Base-by-base conservation (phyloP, 2,797 vertebrate species). In the Chaetodon trifasciatus region DNA sequence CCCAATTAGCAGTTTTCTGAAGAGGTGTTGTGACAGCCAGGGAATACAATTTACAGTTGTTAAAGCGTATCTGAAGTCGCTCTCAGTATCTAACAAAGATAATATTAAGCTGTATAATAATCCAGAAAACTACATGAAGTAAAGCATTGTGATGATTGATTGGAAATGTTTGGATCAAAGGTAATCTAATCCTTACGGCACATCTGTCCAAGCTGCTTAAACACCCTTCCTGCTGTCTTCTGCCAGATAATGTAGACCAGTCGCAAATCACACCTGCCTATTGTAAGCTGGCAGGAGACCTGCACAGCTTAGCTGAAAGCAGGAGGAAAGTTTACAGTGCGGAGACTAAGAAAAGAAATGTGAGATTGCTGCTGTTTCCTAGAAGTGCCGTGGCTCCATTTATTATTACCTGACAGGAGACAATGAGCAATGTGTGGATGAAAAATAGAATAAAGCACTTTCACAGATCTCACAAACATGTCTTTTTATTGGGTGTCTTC, bases 1-100 rank as follows among this genome's bases (percentile, higher is more conserved):
- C 76, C 93, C 88, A 94, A 94, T 95, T 95, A 94, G 88, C 90
- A 88, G 85, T 72, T 90, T 90, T 88, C 84, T 88, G 89, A 88
- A 76, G 82, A 93, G 90, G 91, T 91, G 91, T 91, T 88, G 89
- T 90, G 83, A 89, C 93, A 92, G 81, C 79, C 60, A 70, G 74
- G 84, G 89, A 94, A 93, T 92, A 88, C 87, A 91, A 91, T 93
- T 91, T 92, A 89, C 90, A 91, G 87, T 91, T 89, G 81, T 86
- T 91, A 88, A 79, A 87, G 82, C 84, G 60, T 70, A 91, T 87
- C 81, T 88, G 75, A 91, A 86, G 87, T 81, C 24, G 40, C 78
- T 73, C 77, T 82, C 86, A 80, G 75, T 62, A 50, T 74, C 61
- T 83, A 79, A 83, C 64, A 84, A 79, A 88, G 71, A 89, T 82